Conservation (phyloP, 2,888 invertebrate species). For the Pomacea canaliculata region DNA sequence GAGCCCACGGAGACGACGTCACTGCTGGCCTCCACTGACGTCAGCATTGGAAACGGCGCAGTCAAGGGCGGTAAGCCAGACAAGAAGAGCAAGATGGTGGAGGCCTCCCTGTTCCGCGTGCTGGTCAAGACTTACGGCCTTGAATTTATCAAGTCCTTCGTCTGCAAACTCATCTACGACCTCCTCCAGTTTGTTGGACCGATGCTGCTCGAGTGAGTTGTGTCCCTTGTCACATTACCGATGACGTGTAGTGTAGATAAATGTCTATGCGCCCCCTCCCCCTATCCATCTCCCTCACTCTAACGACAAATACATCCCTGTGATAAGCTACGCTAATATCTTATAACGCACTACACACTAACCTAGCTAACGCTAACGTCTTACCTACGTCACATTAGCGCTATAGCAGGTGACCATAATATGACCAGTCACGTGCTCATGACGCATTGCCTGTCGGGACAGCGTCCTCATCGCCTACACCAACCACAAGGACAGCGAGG, state of each 20-base stretch:
- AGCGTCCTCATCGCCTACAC: slow-evolving; percentile 35
- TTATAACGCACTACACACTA: too few species aligned
- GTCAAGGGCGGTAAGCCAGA: not conserved
- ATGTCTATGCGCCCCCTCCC: too few species aligned
- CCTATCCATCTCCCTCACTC: not conserved
- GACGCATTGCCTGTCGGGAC: not conserved
- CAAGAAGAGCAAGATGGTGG: slow-evolving; percentile 3
- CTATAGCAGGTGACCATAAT: too few species aligned
- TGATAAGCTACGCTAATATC: too few species aligned
- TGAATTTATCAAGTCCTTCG: slow-evolving; percentile 39
- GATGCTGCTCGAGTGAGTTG: slow-evolving; percentile 34
- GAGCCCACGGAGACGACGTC: slow-evolving; percentile 6
- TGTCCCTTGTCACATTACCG: not conserved
- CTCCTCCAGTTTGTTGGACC: slow-evolving; percentile 43
- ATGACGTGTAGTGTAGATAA: too few species aligned
- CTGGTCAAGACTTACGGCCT: slow-evolving; percentile 43
- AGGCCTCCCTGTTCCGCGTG: slow-evolving; percentile 28
- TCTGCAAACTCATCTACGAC: slow-evolving; percentile 41
- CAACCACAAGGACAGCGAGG: slow-evolving; percentile 22
- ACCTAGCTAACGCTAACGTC: too few species aligned
- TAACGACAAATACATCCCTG: not conserved
- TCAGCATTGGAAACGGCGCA: not conserved
- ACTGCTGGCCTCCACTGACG: not conserved
- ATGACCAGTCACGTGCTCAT: too few species aligned
- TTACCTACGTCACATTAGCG: too few species aligned